Conservation (phyloP, 2,888 invertebrate genomes). For the Chironomus riparius region DNA sequence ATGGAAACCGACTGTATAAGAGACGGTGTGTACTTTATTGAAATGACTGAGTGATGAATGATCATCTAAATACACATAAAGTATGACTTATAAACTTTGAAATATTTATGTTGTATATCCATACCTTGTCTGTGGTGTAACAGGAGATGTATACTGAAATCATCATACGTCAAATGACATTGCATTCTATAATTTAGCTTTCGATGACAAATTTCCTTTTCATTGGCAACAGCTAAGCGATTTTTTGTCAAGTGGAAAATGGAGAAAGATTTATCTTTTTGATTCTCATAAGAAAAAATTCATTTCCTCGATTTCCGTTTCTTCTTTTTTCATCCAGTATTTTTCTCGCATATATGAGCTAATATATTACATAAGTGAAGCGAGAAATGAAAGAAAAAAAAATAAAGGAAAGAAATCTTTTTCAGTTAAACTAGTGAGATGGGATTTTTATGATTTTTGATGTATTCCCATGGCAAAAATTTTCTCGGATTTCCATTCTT, state of each 20-base stretch:
- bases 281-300: not conserved
- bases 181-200: not conserved
- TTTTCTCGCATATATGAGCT: not conserved
- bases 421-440: not conserved
- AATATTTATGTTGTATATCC: not conserved
- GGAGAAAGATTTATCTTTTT: not conserved
- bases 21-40: no score
- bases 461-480: not conserved
- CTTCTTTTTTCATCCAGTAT: not conserved
- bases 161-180: not conserved
- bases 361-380: not conserved
- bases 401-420: not conserved
- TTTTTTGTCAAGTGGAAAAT: not conserved
- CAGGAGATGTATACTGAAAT: not conserved
- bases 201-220: constrained; percentile 13
- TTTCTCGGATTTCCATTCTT: not conserved
- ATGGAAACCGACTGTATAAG: no score
- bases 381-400: not conserved
- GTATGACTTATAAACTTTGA: not conserved
- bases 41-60: no score
- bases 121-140: not conserved
- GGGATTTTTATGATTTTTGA: not conserved
- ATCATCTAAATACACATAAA: not conserved
- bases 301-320: constrained; percentile 5
- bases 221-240: not conserved